These are phyloP conservation scores for Lapara coniferarum DNA, from an alignment of 2,888 invertebrate genomes.

Conservation along the genomic window DNA sequence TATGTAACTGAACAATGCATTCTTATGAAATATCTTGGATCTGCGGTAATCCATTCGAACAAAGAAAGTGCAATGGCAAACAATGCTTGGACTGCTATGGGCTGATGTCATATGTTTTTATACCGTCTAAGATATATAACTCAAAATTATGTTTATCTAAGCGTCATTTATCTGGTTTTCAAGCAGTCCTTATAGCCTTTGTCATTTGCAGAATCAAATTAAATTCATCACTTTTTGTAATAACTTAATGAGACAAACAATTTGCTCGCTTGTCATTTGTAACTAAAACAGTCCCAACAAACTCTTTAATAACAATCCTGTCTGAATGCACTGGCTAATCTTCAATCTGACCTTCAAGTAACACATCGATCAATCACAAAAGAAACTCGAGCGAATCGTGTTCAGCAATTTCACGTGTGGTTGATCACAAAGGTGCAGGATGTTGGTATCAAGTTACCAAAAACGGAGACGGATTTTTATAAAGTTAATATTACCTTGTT, in stretches of 20 bases:
- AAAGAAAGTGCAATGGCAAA: slow-evolving; percentile 57
- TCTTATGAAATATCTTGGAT: slow-evolving; percentile 44
- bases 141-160: no score
- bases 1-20: slow-evolving; percentile 41
- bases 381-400: slow-evolving; percentile 35
- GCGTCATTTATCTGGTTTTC: no score
- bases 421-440: slow-evolving; percentile 36
- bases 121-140: slow-evolving; percentile 1
- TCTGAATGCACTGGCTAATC: background rate
- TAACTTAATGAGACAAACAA: no score
- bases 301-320: background rate
- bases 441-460: background rate
- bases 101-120: slow-evolving; percentile 51
- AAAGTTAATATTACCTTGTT: background rate
- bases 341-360: slow-evolving; percentile 34
- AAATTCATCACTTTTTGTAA: no score
- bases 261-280: background rate
- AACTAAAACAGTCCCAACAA: background rate
- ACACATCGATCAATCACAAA: slow-evolving; percentile 35
- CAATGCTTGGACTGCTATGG: slow-evolving; percentile 57
- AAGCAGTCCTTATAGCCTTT: no score
- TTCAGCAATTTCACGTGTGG: slow-evolving; percentile 48
- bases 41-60: slow-evolving; percentile 34
- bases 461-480: background rate
- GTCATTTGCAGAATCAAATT: no score